phyloP scores from a whole-genome alignment of 2,113 vertebrate species.

The Paramormyrops kingsleyae region DNA sequence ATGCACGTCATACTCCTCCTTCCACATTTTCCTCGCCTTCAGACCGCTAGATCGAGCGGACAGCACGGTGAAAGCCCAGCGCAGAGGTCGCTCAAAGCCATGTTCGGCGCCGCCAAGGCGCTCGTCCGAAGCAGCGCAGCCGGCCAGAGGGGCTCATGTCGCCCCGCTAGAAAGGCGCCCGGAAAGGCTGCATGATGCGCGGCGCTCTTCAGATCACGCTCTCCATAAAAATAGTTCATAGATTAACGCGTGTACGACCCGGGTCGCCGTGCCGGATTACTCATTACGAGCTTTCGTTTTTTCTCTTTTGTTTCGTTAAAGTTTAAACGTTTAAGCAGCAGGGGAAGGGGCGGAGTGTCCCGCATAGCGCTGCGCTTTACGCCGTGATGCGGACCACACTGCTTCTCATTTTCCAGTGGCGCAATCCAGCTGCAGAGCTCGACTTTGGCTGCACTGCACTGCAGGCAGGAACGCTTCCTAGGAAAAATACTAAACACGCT shows the following conservation, averaged over 20 bases:
- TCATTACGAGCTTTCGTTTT: neutral
- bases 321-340: neutral
- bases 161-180: constrained; percentile 9
- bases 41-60: constrained; percentile 33
- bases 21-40: constrained; percentile 59
- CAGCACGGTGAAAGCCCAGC: constrained; percentile 35
- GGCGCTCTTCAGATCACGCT: neutral
- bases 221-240: neutral
- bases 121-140: neutral
- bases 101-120: constrained; percentile 26
- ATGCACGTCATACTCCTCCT: constrained; percentile 66
- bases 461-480: neutral
- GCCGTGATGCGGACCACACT: neutral
- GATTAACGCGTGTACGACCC: neutral
- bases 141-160: neutral
- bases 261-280: neutral
- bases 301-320: neutral
- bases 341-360: constrained; percentile 20
- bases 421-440: neutral
- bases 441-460: neutral
- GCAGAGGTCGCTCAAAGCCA: constrained; percentile 31
- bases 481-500: neutral
- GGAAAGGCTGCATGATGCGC: constrained; percentile 1
- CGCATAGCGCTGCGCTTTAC: neutral
- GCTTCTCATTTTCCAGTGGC: constrained; percentile 8